Conservation (phyloP, 2,113 vertebrate genomes). For the Megaceryle maxima region DNA sequence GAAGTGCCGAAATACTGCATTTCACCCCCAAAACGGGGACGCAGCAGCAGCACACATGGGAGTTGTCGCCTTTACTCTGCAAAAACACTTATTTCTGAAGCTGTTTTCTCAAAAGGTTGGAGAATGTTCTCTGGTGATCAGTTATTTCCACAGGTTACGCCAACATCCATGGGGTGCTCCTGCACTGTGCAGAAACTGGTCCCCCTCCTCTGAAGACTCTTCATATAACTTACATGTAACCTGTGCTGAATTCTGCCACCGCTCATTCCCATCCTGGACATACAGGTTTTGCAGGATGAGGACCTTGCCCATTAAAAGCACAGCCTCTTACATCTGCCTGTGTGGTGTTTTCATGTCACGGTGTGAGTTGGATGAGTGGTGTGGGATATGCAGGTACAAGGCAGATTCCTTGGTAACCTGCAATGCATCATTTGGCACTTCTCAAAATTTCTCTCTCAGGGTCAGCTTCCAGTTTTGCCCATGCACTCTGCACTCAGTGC, state of each 20-base stretch:
- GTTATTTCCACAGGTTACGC: fast-evolving
- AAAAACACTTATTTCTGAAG: fast-evolving
- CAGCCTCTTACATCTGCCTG: fast-evolving
- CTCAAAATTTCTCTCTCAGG: not conserved
- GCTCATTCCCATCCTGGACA: fast-evolving
- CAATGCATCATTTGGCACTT: fast-evolving
- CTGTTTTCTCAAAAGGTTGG: not conserved
- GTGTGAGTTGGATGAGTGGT: not conserved
- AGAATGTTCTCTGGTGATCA: fast-evolving
- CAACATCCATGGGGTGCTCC: not conserved
- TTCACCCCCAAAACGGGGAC: not conserved
- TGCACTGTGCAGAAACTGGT: not conserved
- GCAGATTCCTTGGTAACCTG: not conserved
- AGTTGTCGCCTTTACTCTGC: too few relatives aligned
- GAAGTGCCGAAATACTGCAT: fast-evolving
- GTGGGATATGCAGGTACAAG: not conserved
- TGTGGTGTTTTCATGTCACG: fast-evolving
- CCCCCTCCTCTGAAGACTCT: fast-evolving
- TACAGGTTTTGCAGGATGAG: not conserved
- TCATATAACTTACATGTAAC: fast-evolving
- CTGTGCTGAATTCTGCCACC: not conserved
- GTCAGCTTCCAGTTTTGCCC: not conserved
- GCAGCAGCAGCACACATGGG: not conserved
- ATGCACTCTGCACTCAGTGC: fast-evolving
- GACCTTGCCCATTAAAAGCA: not conserved